Base-by-base conservation (phyloP, 2,888 invertebrate species). In the Hirudinaria manillensis region DNA sequence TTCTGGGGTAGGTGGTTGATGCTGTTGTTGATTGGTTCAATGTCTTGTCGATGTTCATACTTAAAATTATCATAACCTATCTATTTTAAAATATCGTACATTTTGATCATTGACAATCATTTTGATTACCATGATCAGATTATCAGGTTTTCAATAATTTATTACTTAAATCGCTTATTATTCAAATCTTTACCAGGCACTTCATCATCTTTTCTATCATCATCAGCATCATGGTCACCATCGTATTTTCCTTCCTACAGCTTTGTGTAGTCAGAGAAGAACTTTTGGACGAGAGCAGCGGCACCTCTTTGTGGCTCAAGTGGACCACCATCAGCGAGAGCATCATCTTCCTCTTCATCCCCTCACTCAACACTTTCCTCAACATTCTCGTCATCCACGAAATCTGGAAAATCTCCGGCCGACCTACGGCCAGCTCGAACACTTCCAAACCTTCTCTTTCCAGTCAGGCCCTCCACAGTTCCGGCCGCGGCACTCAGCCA, bases 311-410 rank as follows among this genome's bases (percentile, higher is more conserved):
- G 72, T 81, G 81, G 72, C 78, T 78, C 10, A 76, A 81, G 4
- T 84, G 84, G 83, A 84, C 83, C 0, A 82, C 82, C 81, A 76
- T 81, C 6, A 82, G 82, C 1, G 84, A 84, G 75, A 78, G 81
- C 75, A 45, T 82, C 7, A 80, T 84, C 45, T 84, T 84, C 76
- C 81, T 81, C 0, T 78, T 81, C 13, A 82, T 84, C 1, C 84
- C 84, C 0, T 53, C 83, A 1, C 80, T 81, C 32, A 83, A 82
- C 29, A 78, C 84, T 4, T 76, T 83, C 24, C 83, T 84, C 77
- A 84, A 84, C 76, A 79, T 84, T 3, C 79, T 83, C 19, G 84
- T 84, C 13, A 83, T 84, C 61, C 76, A 79, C 0, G 84, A 84
- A 79, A 83, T 84, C 27, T 78, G 80, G 19, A 79, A 76, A 29